Percentiles rank a stretch among this genome's conserved stretches.
Evolutionary conservation across 2,797 vertebrate species (phyloP).

Genomic region (Momotus momota): DNA sequence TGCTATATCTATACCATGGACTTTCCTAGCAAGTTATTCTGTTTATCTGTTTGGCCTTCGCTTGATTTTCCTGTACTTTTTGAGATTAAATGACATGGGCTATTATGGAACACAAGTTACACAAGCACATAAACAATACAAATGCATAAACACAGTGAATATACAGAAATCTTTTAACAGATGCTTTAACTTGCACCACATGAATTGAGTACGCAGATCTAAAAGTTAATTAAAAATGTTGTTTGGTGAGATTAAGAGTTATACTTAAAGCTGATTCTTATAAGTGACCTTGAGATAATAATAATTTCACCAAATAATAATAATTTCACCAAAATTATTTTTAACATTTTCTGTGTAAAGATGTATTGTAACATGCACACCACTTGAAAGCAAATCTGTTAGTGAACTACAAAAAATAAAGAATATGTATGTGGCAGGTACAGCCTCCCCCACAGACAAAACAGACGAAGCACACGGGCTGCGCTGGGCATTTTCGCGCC

Average conservation of each 20-base stretch:
- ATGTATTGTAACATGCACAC: not conserved
- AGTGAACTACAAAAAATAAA: not conserved
- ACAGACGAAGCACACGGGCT: no score
- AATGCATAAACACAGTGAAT: not conserved
- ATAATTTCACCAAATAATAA: not conserved
- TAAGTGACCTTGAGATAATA: not conserved
- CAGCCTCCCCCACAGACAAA: no score
- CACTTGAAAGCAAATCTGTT: not conserved
- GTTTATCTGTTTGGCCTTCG: constrained; percentile 1
- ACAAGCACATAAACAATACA: not conserved
- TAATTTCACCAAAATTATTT: not conserved
- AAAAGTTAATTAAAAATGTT: constrained; percentile 63
- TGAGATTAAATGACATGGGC: constrained; percentile 19
- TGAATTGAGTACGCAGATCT: constrained; percentile 49
- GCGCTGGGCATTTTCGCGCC: no score
- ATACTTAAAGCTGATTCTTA: constrained; percentile 10
- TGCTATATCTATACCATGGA: not conserved
- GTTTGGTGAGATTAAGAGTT: constrained; percentile 23
- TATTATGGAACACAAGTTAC: not conserved
- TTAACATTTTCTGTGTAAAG: not conserved
- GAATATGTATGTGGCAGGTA: not conserved
- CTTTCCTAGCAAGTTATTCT: not conserved
- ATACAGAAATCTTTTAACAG: not conserved
- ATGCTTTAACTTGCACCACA: not conserved
- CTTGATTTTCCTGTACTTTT: constrained; percentile 10